phyloP scores from a whole-genome alignment of 2,797 vertebrate genomes.

The Phalanger gymnotis region DNA sequence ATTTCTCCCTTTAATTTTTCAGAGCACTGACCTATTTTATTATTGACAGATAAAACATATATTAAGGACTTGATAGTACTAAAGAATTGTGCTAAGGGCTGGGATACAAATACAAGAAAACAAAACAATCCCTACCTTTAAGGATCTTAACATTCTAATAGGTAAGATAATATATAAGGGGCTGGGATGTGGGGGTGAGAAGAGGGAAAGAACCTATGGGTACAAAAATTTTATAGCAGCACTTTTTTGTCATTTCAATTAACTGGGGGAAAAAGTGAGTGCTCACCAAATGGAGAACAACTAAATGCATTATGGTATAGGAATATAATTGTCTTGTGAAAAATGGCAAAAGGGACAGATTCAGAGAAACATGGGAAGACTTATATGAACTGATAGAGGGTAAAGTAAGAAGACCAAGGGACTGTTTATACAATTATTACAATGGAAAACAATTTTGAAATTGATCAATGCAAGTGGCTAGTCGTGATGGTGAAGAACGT shows the following conservation, averaged over 20 bases:
- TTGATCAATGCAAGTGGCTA: not conserved
- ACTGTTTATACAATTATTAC: not conserved
- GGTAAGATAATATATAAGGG: not conserved
- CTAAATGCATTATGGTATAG: not conserved
- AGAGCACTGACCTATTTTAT: not conserved
- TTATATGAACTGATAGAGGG: not conserved
- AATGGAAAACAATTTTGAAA: not conserved
- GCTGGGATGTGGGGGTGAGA: not conserved
- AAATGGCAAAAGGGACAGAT: not conserved
- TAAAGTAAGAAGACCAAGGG: not conserved
- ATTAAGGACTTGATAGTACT: not conserved
- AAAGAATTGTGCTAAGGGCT: not conserved
- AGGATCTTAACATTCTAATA: not conserved
- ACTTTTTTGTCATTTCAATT: not conserved
- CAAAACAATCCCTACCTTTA: not conserved
- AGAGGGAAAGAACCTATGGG: not conserved
- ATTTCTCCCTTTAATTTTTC: not conserved
- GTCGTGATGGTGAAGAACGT: not conserved
- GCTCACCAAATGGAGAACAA: not conserved
- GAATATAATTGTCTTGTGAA: not conserved
- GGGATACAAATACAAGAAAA: not conserved
- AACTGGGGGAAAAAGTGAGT: not conserved
- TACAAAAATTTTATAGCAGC: not conserved
- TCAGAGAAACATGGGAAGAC: not conserved
- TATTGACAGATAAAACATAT: not conserved